Percentiles rank a stretch among this genome's conserved stretches.
These are phyloP conservation scores for Ormyrus pomaceus DNA, from an alignment of 2,888 invertebrate species.

Conservation along the genomic window DNA sequence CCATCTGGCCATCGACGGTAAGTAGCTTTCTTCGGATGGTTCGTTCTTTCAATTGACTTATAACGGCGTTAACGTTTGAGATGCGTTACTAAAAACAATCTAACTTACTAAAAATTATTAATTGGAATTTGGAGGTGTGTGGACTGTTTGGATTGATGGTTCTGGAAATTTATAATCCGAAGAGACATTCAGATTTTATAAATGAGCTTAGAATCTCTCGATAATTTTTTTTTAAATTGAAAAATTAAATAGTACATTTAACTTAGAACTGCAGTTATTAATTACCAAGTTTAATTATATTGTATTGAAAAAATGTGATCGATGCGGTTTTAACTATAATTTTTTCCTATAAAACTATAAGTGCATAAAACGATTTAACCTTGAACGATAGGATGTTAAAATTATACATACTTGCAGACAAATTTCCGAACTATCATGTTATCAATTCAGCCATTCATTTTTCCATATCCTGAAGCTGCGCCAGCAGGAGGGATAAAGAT, in stretches of 20 bases:
- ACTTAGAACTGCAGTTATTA: too few relatives aligned
- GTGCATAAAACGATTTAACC: constrained; percentile 2
- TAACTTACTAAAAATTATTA: constrained; percentile 7
- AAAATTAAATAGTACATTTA: too few relatives aligned
- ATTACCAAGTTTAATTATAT: too few relatives aligned
- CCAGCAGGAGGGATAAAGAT: constrained; percentile 25
- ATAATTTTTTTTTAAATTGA: too few relatives aligned
- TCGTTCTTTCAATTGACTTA: background rate
- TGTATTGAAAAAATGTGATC: too few relatives aligned
- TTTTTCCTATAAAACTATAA: background rate
- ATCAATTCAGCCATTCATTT: constrained; percentile 41
- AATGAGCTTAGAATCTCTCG: too few relatives aligned
- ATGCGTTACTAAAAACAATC: constrained; percentile 14
- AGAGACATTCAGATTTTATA: too few relatives aligned
- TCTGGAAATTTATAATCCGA: too few relatives aligned
- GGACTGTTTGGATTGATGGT: too few relatives aligned
- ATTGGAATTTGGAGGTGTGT: background rate
- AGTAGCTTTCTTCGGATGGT: constrained; percentile 62
- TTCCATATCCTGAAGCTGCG: constrained; percentile 35
- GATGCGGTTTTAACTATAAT: too few relatives aligned
- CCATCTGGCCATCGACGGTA: constrained; percentile 91
- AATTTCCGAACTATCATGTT: constrained; percentile 37
- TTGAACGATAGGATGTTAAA: background rate
- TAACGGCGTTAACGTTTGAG: constrained; percentile 11
- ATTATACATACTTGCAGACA: background rate